A percentile compares a stretch with the other conserved stretches of the same genome.
phyloP scores from a whole-genome alignment of 2,888 invertebrate species.

The Phyllotreta striolata region DNA sequence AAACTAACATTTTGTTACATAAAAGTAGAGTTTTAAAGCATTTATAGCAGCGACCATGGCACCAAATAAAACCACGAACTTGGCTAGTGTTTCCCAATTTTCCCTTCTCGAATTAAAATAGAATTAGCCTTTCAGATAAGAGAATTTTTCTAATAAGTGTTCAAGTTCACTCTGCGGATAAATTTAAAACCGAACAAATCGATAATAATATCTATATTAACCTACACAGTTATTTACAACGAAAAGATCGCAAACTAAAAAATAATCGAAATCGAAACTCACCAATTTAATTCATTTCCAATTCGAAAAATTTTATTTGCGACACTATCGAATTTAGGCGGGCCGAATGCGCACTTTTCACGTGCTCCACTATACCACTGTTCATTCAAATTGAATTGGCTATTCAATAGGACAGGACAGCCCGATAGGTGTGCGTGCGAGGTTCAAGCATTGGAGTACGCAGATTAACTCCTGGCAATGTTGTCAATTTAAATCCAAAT shows the following conservation, averaged over 20 bases:
- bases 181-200: neutral
- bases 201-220: neutral
- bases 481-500: conserved; percentile 1
- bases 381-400: too few species aligned
- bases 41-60: conserved; percentile 3
- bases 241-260: neutral
- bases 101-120: conserved; percentile 3
- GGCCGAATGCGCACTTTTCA: neutral
- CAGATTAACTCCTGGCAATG: neutral
- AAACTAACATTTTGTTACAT: conserved; percentile 9
- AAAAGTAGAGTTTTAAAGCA: neutral
- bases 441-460: neutral
- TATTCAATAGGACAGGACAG: neutral
- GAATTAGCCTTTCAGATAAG: conserved; percentile 4
- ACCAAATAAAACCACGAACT: conserved; percentile 7
- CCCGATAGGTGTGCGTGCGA: conserved; percentile 5
- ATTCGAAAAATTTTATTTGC: neutral
- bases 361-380: neutral
- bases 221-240: neutral
- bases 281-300: conserved; percentile 7
- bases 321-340: neutral
- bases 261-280: neutral
- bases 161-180: neutral
- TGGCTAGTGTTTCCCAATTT: conserved; percentile 17
- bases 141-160: conserved; percentile 9